These are phyloP conservation scores for Epizoanthus illoricatus DNA, from an alignment of 92 coral and sea anemone species.

Conservation along the genomic window DNA sequence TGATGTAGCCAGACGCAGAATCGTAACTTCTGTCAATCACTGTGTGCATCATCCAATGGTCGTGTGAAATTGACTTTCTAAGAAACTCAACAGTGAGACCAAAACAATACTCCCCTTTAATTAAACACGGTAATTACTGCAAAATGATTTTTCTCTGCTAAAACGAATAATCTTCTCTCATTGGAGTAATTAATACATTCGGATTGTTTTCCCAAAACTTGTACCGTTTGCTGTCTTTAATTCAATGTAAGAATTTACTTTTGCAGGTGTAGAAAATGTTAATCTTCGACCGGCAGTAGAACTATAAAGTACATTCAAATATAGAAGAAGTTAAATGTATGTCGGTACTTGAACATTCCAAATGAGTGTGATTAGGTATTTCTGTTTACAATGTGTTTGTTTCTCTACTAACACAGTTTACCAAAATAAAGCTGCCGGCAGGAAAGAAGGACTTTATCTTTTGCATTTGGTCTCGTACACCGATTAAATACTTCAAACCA, in stretches of 20 bases:
- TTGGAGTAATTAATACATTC: slow-evolving; percentile 6
- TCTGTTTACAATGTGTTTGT: not conserved
- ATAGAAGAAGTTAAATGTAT: not conserved
- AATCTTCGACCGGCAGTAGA: not conserved
- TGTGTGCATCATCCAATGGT: not conserved
- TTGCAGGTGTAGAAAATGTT: not conserved
- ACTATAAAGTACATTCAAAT: not conserved
- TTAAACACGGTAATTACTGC: slow-evolving; percentile 30
- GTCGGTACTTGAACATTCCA: slow-evolving; percentile 3
- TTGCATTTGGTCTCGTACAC: slow-evolving; percentile 13
- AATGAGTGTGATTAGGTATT: slow-evolving; percentile 12
- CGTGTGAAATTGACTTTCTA: slow-evolving; percentile 4
- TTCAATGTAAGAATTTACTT: slow-evolving; percentile 6
- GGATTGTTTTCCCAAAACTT: not conserved
- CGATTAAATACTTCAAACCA: slow-evolving; percentile 3
- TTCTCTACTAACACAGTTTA: slow-evolving; percentile 11
- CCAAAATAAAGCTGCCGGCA: slow-evolving; percentile 7
- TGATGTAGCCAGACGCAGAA: not conserved
- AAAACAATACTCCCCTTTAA: slow-evolving; percentile 19
- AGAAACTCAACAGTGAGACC: not conserved
- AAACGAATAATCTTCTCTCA: slow-evolving; percentile 18
- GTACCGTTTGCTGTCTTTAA: not conserved
- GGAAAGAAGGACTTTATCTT: not conserved
- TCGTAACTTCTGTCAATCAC: slow-evolving; percentile 20
- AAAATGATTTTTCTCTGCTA: slow-evolving; percentile 25